Conservation (phyloP, 2,888 invertebrate genomes). For the Esperia sulphurella region DNA sequence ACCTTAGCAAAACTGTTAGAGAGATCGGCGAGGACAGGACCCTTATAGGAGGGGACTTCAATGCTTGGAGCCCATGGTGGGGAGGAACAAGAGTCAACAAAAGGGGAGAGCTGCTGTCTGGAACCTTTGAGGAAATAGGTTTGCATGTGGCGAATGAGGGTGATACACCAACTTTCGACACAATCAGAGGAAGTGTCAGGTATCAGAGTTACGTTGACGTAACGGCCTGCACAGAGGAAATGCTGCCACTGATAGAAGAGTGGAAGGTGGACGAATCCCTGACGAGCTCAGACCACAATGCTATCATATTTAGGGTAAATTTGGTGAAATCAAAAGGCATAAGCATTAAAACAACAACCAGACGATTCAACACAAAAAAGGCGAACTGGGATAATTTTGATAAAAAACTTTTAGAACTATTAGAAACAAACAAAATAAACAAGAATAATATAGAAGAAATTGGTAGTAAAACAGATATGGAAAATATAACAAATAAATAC, state of each 20-base stretch:
- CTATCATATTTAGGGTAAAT: constrained; percentile 16
- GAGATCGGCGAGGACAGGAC: no score
- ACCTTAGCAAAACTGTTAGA: no score
- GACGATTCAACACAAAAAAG: constrained; percentile 10
- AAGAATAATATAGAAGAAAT: background rate
- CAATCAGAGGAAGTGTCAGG: constrained; percentile 6
- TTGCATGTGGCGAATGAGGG: constrained; percentile 9
- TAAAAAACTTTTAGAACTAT: background rate
- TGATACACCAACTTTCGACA: constrained; percentile 11
- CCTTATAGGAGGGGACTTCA: no score
- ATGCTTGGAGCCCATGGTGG: constrained; percentile 20
- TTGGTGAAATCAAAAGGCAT: background rate
- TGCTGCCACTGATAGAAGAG: background rate
- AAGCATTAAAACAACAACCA: background rate
- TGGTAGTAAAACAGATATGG: background rate
- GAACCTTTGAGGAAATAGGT: constrained; percentile 7
- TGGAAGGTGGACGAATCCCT: background rate
- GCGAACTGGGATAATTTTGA: constrained; percentile 8
- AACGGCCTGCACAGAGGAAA: background rate
- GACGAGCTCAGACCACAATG: constrained; percentile 19
- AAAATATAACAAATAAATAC: background rate
- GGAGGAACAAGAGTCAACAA: constrained; percentile 11
- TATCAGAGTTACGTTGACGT: constrained; percentile 7
- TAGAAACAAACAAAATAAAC: background rate
- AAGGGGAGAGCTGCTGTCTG: constrained; percentile 10